Conservation (phyloP, 1,140 invertebrate species). For the Philotrypesis tridentata region DNA sequence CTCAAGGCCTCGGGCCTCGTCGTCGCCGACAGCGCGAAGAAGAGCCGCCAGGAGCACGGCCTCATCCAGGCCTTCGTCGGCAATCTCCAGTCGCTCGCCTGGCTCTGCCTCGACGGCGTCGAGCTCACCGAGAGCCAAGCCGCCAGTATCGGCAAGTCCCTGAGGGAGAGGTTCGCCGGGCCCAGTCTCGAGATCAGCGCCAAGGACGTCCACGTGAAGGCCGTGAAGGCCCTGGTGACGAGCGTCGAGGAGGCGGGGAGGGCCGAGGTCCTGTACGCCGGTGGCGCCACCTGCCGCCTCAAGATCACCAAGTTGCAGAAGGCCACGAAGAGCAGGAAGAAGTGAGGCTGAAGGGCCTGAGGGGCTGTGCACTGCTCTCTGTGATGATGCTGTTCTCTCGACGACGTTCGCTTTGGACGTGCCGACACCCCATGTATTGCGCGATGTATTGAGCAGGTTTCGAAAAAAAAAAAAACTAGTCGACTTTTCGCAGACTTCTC, state of each 20-base stretch:
- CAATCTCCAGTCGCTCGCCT: conserved; percentile 68
- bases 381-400: too few relatives aligned
- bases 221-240: conserved; percentile 69
- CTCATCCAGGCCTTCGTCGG: conserved; percentile 69
- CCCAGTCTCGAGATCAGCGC: conserved; percentile 68
- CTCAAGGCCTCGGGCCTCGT: conserved; percentile 65
- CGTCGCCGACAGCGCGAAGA: conserved; percentile 67
- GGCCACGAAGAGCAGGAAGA: conserved; percentile 59
- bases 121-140: conserved; percentile 67
- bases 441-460: too few relatives aligned
- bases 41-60: conserved; percentile 67
- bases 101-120: conserved; percentile 70
- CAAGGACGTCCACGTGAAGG: conserved; percentile 67
- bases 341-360: too few relatives aligned
- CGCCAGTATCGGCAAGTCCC: conserved; percentile 67
- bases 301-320: conserved; percentile 64
- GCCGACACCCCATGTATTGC: too few relatives aligned
- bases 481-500: conserved; percentile 51
- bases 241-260: conserved; percentile 69
- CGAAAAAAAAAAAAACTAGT: background rate
- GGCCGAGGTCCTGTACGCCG: conserved; percentile 69
- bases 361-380: too few relatives aligned
- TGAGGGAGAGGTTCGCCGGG: conserved; percentile 69
- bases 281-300: conserved; percentile 64
- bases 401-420: too few relatives aligned